Evolutionary conservation across 2,888 invertebrate genomes (phyloP), one percentile per base, ranked within the genome.

Genomic region (Chloroclystis v-ata): DNA sequence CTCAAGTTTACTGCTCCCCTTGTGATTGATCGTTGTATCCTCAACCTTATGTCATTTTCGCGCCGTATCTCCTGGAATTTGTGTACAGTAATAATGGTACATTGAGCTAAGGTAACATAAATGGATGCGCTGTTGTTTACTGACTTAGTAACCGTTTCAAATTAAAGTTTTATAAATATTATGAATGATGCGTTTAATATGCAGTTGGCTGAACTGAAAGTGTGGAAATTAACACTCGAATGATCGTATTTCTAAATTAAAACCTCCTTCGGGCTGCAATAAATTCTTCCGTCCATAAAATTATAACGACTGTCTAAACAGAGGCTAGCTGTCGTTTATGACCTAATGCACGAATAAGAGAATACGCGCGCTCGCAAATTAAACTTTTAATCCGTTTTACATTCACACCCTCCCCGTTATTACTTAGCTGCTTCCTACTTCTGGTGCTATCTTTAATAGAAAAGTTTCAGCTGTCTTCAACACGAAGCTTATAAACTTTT

Each of bases 1-100:
- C 86, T 85, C 84, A 72, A 71, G 70, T 87, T 87, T 87, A 87
- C 78, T 82, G 82, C 85, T 73, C 78, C 75, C 75, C 71, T 72
- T 77, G 68, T 87, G 86, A 86, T 87, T 86, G 86, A 86, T 87
- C 82, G 86, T 84, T 78, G 84, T 84, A 84, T 84, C 84, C 75
- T 78, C 82, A 63, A 76, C 79, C 85, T 83, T 83, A 83, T 85
- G 85, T 84, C 85, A 86, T 83, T 84, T 76, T 76, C 78, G 80
- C 78, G 69, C 82, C 72, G 69, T 80, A 82, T 80, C 79, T 79
- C 81, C 76, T 65, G 73, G 83, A 82, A 81, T 82, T 77, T 77
- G 78, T 77, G 78, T 77, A 76, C 80, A 70, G 78, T 77, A 78
- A 80, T 84, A 84, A 82, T 84, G 75, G 60, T 54, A 63, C 72